Percentiles rank a stretch among this genome's conserved stretches.
These are phyloP conservation scores for Brassicogethes aeneus DNA, from an alignment of 2,888 invertebrate genomes.

Conservation along the genomic window DNA sequence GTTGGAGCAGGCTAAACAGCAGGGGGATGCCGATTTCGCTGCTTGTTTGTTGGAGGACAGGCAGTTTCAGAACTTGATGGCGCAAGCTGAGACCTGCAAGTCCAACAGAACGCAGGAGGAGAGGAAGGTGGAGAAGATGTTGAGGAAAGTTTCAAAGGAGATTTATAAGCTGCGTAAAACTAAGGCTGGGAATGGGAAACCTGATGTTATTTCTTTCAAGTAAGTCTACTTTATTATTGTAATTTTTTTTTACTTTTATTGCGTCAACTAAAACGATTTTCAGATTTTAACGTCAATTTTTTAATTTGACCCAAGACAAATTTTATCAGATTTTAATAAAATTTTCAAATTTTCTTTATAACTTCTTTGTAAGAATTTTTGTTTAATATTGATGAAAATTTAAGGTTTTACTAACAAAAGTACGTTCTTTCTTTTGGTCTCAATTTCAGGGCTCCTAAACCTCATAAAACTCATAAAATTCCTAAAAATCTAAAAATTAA, in stretches of 20 bases:
- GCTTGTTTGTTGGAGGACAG: constrained; percentile 83
- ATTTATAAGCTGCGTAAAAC: constrained; percentile 84
- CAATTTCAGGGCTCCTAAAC: no score
- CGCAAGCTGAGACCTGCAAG: constrained; percentile 46
- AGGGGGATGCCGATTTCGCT: constrained; percentile 74
- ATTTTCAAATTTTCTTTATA: constrained; percentile 2
- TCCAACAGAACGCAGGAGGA: constrained; percentile 53
- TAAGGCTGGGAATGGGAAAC: constrained; percentile 78
- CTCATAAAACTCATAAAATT: no score
- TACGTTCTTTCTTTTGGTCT: no score
- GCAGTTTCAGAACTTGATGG: constrained; percentile 66
- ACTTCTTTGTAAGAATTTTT: neutral
- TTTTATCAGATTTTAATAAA: neutral
- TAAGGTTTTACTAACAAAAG: no score
- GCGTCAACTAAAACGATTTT: constrained; percentile 7
- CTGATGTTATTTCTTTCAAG: constrained; percentile 89
- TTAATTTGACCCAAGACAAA: no score
- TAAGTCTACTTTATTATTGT: constrained; percentile 41
- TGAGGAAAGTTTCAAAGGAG: constrained; percentile 83
- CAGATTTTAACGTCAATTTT: constrained; percentile 3
- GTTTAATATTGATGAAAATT: no score
- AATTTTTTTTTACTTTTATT: constrained; percentile 4
- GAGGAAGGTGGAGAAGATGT: constrained; percentile 65
- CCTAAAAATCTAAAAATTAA: no score
- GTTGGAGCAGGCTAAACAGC: constrained; percentile 75